Evolutionary conservation across 2,113 vertebrate species (phyloP).

Genomic region (Empidonax traillii): DNA sequence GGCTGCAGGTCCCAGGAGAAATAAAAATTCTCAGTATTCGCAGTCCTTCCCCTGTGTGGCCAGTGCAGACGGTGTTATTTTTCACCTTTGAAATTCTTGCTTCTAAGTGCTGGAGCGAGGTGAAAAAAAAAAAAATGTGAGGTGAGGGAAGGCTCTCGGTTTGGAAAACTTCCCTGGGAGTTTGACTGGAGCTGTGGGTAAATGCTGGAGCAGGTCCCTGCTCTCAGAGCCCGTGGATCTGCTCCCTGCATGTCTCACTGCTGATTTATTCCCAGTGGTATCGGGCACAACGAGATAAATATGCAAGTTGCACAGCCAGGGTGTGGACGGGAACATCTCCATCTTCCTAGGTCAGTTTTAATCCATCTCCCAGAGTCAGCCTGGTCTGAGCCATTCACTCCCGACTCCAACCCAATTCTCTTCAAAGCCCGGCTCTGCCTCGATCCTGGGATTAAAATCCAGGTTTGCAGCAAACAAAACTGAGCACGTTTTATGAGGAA

Average conservation of each 20-base stretch:
- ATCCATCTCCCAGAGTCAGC: constrained; percentile 20
- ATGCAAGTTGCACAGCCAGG: background rate
- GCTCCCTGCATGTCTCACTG: background rate
- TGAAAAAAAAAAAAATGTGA: background rate
- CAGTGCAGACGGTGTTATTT: background rate
- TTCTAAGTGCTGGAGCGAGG: background rate
- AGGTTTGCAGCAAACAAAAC: constrained; percentile 26
- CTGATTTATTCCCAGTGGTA: constrained; percentile 45
- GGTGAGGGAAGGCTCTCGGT: background rate
- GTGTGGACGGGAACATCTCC: constrained; percentile 25
- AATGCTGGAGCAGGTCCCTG: background rate
- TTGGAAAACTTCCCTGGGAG: constrained; percentile 3
- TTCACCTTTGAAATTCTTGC: constrained; percentile 16
- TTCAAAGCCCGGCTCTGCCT: background rate
- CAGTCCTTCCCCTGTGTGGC: background rate
- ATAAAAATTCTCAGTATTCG: constrained; percentile 19
- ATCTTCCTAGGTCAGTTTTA: constrained; percentile 30
- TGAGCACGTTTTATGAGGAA: background rate
- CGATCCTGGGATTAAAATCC: constrained; percentile 11
- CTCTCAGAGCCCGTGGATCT: background rate
- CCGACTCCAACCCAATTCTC: constrained; percentile 23
- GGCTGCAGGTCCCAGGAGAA: background rate
- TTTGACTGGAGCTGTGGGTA: background rate
- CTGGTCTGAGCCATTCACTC: background rate
- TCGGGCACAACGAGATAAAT: background rate